Percentiles rank a stretch among this genome's conserved stretches.
Conservation (phyloP, 2,113 vertebrate species). For the Amblyopsis rosae region DNA sequence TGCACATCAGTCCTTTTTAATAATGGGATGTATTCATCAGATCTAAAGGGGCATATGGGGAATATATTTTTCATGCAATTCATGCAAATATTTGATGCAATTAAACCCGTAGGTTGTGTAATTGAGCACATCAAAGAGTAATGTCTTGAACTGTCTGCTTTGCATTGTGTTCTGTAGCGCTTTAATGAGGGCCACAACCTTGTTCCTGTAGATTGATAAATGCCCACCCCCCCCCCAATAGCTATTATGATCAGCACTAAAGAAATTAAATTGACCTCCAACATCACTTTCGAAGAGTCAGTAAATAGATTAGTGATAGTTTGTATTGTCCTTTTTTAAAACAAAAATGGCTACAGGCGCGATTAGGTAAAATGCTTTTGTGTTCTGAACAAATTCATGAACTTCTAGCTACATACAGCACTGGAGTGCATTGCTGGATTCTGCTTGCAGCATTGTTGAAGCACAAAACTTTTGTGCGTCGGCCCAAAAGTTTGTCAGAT, state of each 20-base stretch:
- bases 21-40: background rate
- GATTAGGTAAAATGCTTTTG: too few species aligned
- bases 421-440: background rate
- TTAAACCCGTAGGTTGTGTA: background rate
- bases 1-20: background rate
- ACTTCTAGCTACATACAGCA: constrained; percentile 12
- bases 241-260: background rate
- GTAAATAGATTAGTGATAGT: too few species aligned
- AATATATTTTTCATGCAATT: background rate
- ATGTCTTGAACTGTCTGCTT: too few species aligned
- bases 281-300: too few species aligned
- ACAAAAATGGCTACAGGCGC: too few species aligned
- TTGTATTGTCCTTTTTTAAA: too few species aligned
- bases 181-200: constrained; percentile 1
- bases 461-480: background rate
- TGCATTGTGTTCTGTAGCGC: background rate
- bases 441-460: background rate
- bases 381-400: background rate
- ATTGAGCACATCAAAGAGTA: background rate
- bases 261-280: background rate
- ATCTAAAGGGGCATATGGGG: background rate
- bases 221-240: background rate
- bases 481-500: too few species aligned
- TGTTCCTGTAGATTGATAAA: background rate
- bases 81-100: too few species aligned